Evolutionary conservation across 2,888 invertebrate genomes (phyloP).

Genomic region (Erynnis tages): DNA sequence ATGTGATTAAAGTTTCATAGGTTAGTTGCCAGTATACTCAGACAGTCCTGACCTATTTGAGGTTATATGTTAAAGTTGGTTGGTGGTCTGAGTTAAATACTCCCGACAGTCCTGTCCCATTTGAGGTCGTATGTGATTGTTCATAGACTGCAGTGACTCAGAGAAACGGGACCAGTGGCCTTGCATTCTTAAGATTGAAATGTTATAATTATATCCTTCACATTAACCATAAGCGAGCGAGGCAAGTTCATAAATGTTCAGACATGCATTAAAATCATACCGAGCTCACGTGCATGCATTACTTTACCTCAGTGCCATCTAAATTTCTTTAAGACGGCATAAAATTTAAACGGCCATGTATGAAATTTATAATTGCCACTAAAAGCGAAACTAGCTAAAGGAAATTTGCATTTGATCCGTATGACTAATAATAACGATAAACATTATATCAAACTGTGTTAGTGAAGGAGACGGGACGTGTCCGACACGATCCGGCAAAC

Average conservation of each 20-base stretch:
- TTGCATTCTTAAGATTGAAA: too few relatives aligned
- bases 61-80: too few relatives aligned
- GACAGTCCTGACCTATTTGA: too few relatives aligned
- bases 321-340: slow-evolving; percentile 28
- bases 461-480: slow-evolving; percentile 25
- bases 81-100: too few relatives aligned
- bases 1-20: too few relatives aligned
- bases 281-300: slow-evolving; percentile 15
- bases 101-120: too few relatives aligned
- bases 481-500: slow-evolving; percentile 36
- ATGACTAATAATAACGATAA: slow-evolving; percentile 41
- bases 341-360: slow-evolving; percentile 28
- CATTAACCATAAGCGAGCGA: too few relatives aligned
- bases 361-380: slow-evolving; percentile 28
- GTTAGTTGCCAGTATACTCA: too few relatives aligned
- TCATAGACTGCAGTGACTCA: too few relatives aligned
- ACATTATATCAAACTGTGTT: slow-evolving; percentile 37
- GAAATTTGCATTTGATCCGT: slow-evolving; percentile 42
- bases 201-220: too few relatives aligned
- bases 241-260: slow-evolving; percentile 2
- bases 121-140: too few relatives aligned
- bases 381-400: slow-evolving; percentile 32
- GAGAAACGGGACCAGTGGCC: too few relatives aligned
- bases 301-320: slow-evolving; percentile 21
- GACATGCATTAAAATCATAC: slow-evolving; percentile 15